These are phyloP conservation scores for Hololepta plana DNA, from an alignment of 2,888 invertebrate species.

Conservation along the genomic window DNA sequence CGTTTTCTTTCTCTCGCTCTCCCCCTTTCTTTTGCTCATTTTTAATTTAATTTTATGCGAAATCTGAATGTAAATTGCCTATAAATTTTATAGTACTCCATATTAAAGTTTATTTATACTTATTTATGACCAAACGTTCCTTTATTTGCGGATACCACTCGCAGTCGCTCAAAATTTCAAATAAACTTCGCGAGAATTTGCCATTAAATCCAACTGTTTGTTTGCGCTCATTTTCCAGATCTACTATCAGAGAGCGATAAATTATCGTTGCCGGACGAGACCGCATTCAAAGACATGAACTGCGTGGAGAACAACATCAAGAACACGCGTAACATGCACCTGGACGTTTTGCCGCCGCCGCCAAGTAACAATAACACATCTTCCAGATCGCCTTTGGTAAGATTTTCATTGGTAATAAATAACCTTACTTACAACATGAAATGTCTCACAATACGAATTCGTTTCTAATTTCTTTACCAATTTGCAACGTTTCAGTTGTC, in stretches of 20 bases:
- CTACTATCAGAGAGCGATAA: constrained; percentile 22
- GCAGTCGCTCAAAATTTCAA: no score
- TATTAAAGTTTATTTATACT: no score
- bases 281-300: constrained; percentile 20
- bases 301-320: constrained; percentile 11
- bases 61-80: no score
- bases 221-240: constrained; percentile 16
- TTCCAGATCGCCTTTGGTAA: constrained; percentile 21
- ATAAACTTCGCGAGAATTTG: constrained; percentile 17
- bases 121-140: no score
- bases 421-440: constrained; percentile 1
- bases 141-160: no score
- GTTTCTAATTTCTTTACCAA: neutral
- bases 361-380: constrained; percentile 17
- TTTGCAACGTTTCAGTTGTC: constrained; percentile 21
- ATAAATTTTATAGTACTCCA: no score
- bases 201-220: neutral
- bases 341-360: constrained; percentile 21
- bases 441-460: no score
- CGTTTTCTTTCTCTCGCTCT: no score
- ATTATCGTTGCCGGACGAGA: constrained; percentile 26
- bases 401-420: constrained; percentile 6
- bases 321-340: constrained; percentile 7
- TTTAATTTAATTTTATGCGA: no score
- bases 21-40: no score